Evolutionary conservation across 2,113 vertebrate genomes (phyloP), one percentile per base, ranked within the genome.

Genomic region (Aegotheles bennettii): DNA sequence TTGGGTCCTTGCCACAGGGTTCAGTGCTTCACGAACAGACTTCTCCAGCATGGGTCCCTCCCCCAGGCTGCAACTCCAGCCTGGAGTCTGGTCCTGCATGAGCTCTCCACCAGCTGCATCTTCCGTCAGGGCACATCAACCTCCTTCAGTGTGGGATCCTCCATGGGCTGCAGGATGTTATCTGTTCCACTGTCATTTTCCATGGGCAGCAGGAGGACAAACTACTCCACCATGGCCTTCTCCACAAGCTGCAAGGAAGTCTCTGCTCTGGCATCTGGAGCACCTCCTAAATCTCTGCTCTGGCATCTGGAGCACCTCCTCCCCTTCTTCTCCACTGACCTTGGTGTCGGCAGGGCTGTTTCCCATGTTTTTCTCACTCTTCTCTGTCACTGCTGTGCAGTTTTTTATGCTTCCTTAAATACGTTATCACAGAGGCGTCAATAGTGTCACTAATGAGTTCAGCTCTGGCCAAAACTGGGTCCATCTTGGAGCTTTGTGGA

Each of bases 61-160:
- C 4, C 35, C 6, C 0, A 0, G 18, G 13, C 3, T 38, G 24
- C 84, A 69, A 12, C n/a, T 73, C 13, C n/a, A 54, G 15, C 9
- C 13, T 60, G 65, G 6, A 69, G 5, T 10, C 20, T 74, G 7
- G 20, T 48, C 43, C 28, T 47, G 7, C 1, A 1, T 19, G 28
- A 45, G 25, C 7, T 45, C 25, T 74, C 35, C 42, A 13, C 11
- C 4, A 8, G 24, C 47, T 57, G 23, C 68, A 53, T 13, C 25
- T 60, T 93, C 48, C 36, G 16, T 25, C 33, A 56, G 43, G 28
- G 24, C 13, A 16, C 2, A 2, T 23, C 17, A 11, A 43, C 11
- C 23, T 54, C 10, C 63, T 73, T 3, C 28, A 5, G 16, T 28
- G 28, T 51, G 28, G 31, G 8, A 25, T 68, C n/a, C 26, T 76